phyloP scores from a whole-genome alignment of 1,140 invertebrate genomes.

The Anastrepha ludens region DNA sequence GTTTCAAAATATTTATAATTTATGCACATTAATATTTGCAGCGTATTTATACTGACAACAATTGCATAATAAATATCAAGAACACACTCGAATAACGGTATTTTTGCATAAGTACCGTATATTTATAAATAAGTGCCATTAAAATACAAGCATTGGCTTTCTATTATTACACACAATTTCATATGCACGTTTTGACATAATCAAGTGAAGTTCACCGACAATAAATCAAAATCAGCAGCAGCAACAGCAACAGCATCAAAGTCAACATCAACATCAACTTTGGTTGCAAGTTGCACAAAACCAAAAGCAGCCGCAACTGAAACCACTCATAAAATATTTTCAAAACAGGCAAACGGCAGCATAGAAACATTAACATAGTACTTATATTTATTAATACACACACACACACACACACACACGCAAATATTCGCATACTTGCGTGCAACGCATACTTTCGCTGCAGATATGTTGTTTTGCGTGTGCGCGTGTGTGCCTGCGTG shows the following conservation, averaged over 20 bases:
- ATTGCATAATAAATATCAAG: neutral
- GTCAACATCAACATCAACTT: neutral
- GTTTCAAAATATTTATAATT: too few relatives aligned
- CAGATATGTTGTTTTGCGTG: neutral
- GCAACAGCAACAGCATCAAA: neutral
- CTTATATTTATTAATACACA: too few relatives aligned
- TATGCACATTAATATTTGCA: too few relatives aligned
- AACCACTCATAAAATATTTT: constrained; percentile 41
- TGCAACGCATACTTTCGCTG: neutral
- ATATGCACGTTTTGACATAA: neutral
- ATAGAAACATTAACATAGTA: neutral
- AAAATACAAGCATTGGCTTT: neutral
- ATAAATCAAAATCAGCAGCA: constrained; percentile 46
- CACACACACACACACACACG: too few relatives aligned
- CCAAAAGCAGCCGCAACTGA: neutral
- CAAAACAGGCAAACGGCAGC: neutral
- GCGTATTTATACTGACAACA: neutral
- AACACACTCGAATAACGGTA: neutral
- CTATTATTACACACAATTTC: neutral
- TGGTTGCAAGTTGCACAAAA: constrained; percentile 5
- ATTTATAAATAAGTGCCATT: neutral
- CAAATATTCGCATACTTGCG: neutral
- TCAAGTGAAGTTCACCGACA: neutral
- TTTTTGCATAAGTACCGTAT: too few relatives aligned
- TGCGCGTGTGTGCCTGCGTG: neutral